phyloP scores from a whole-genome alignment of 2,888 invertebrate species.

The Sicus ferrugineus region DNA sequence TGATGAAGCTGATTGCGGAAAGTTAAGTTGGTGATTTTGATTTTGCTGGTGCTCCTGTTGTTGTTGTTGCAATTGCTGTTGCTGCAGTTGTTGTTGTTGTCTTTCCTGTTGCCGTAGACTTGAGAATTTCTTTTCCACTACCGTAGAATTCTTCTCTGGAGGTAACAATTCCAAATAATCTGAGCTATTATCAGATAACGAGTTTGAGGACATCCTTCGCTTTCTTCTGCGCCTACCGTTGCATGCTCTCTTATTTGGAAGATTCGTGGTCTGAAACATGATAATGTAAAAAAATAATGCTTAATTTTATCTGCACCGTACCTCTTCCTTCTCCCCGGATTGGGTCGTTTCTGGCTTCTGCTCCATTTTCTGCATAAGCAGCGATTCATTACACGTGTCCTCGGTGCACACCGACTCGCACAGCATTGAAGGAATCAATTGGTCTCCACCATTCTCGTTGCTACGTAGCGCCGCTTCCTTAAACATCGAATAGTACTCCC shows the following conservation, averaged over 20 bases:
- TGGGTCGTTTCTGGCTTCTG: neutral
- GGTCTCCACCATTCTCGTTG: slow-evolving; percentile 18
- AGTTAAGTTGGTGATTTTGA: too few species aligned
- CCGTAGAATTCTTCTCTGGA: neutral
- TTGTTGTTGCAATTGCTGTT: neutral
- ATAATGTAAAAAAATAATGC: neutral
- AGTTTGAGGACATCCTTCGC: neutral
- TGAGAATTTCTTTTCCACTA: neutral
- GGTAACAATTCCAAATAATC: neutral
- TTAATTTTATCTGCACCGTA: neutral
- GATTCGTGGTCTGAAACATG: neutral
- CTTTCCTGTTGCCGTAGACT: too few species aligned
- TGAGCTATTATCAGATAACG: neutral
- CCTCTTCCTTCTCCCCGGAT: neutral
- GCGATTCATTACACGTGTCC: slow-evolving; percentile 19
- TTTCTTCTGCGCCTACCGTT: neutral
- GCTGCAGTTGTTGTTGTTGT: neutral
- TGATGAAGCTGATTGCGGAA: too few species aligned
- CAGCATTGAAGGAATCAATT: slow-evolving; percentile 35
- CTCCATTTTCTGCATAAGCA: too few species aligned
- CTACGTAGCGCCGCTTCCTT: slow-evolving; percentile 25
- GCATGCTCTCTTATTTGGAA: neutral
- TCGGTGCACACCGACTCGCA: slow-evolving; percentile 36
- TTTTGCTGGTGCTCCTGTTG: neutral
- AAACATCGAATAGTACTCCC: slow-evolving; percentile 39